Base-by-base conservation (phyloP, 2,888 invertebrate species). In the Allygus modestus region DNA sequence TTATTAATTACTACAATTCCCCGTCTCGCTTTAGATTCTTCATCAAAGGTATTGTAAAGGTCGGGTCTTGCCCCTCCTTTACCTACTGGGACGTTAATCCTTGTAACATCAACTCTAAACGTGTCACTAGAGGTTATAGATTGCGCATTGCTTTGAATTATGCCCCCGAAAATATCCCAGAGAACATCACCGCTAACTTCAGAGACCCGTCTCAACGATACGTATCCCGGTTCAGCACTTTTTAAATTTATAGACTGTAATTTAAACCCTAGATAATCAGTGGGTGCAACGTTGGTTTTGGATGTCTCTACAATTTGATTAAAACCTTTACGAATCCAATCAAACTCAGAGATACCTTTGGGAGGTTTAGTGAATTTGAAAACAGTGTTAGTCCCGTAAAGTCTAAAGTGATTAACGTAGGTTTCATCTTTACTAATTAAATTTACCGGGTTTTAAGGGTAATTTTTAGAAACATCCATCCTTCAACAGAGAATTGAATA, bases 1-100 rank as follows among this genome's bases (percentile, higher is more conserved):
- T 88, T 88, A 9, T 87, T 86, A n/a, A 87, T 86, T 7, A 71
- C 15, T 17, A 86, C 65, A 20, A 85, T 84, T 15, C 85, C 84
- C 23, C 23, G 11, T 0, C 84, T 20, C 12, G 20, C 81, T 11
- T n/a, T 20, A 31, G 86, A 85, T 71, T 86, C 85, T 33, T 86
- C 87, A 0, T 54, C 15, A 82, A 86, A 87, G 12, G 46, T 81
- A 69, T 82, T 82, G 37, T 37, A 82, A 20, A 31, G 15, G 5
- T 46, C 65, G 1, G 33, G 20, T 51, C 41, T 73, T 7, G 51
- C 31, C 23, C 28, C 69, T 43, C 83, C 86, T 20, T n/a, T 73
- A 9, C 79, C 84, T 31, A 12, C 43, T 20, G 83, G 84, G 5
- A 85, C 12, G 2, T 54, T 37, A n/a, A 71, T 4, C 11, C 28